A percentile compares a stretch with the other conserved stretches of the same genome.
These are phyloP conservation scores for Forbesichthys agassizii DNA, from an alignment of 2,113 vertebrate genomes.

Conservation along the genomic window DNA sequence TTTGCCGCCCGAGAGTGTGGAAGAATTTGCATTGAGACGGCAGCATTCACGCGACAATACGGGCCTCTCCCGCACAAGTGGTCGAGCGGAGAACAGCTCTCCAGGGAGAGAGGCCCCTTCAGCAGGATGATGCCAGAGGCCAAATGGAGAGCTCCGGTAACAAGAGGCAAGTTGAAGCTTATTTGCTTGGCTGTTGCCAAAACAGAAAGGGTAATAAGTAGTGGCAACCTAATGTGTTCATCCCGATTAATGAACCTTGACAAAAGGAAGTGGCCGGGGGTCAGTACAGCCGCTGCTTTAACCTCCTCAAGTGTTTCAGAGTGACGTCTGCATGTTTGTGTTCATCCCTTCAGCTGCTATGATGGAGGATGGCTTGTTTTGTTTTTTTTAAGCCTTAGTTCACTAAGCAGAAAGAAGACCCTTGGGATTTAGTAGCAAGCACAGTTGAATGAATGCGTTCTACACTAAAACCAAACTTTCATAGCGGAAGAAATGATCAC, in stretches of 20 bases:
- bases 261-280: constrained; percentile 65
- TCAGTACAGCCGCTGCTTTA: constrained; percentile 40
- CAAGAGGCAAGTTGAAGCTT: constrained; percentile 63
- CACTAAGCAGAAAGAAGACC: not conserved
- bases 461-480: too few species aligned
- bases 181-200: constrained; percentile 69
- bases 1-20: constrained; percentile 63
- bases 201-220: constrained; percentile 70
- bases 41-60: constrained; percentile 68
- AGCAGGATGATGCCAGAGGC: constrained; percentile 66
- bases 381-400: not conserved
- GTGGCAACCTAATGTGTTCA: constrained; percentile 61
- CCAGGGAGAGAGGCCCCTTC: constrained; percentile 68
- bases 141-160: constrained; percentile 63
- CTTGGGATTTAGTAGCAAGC: not conserved
- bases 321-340: not conserved
- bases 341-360: not conserved
- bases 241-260: constrained; percentile 62
- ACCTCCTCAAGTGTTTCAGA: constrained; percentile 37
- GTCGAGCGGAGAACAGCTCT: constrained; percentile 55
- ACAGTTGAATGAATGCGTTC: not conserved
- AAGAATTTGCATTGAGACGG: constrained; percentile 70
- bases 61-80: constrained; percentile 60
- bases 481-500: not conserved
- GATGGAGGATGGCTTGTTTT: not conserved